Conservation (phyloP, 2,113 vertebrate genomes). For the Indicator indicator region DNA sequence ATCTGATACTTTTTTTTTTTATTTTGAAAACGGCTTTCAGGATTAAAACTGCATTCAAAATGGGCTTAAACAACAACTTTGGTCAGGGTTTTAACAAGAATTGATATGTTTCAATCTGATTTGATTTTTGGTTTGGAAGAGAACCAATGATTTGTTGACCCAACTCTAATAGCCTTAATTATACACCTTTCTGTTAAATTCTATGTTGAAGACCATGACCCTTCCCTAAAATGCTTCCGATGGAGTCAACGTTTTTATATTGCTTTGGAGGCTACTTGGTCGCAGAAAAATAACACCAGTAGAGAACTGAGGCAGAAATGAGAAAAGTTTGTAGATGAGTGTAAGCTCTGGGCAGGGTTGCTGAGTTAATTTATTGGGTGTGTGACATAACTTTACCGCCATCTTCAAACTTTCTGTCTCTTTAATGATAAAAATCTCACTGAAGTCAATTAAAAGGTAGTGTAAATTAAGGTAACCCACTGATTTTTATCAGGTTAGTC, state of each 20-base stretch:
- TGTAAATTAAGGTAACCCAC: not conserved
- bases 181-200: not conserved
- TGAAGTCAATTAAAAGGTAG: not conserved
- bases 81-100: accelerated
- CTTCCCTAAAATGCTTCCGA: accelerated
- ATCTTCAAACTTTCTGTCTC: not conserved
- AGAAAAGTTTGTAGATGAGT: not conserved
- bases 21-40: accelerated
- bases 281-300: not conserved
- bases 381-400: not conserved
- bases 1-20: too few species aligned
- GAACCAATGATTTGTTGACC: not conserved
- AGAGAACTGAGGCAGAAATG: not conserved
- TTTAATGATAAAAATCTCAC: not conserved
- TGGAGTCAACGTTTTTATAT: not conserved
- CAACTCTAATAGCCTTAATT: not conserved
- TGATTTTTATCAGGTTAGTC: not conserved
- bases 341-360: not conserved
- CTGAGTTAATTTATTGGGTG: not conserved
- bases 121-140: not conserved
- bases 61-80: not conserved
- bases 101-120: accelerated
- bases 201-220: accelerated
- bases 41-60: not conserved
- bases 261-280: not conserved